phyloP scores from a whole-genome alignment of 2,797 vertebrate species.

The Parambassis ranga region DNA sequence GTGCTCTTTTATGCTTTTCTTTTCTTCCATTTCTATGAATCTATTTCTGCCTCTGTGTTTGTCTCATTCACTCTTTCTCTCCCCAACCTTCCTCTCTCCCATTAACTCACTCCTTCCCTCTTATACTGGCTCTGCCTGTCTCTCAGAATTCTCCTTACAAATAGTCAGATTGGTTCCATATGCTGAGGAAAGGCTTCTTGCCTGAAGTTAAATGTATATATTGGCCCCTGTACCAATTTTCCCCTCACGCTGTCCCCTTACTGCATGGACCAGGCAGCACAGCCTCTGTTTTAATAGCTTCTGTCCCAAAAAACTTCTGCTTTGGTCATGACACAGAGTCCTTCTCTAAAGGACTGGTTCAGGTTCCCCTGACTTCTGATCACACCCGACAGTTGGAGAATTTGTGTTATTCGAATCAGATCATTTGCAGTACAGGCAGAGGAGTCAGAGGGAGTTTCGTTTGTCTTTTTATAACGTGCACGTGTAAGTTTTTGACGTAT shows the following conservation, averaged over 20 bases:
- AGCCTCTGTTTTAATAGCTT: conserved; percentile 65
- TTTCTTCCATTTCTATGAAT: conserved; percentile 50
- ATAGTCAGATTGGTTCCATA: conserved; percentile 81
- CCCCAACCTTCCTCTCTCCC: conserved; percentile 32
- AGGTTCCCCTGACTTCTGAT: conserved; percentile 34
- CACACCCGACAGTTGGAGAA: conserved; percentile 48
- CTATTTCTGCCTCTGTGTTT: conserved; percentile 48
- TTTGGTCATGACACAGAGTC: conserved; percentile 43
- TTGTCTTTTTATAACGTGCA: conserved; percentile 46
- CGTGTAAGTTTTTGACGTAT: conserved; percentile 69
- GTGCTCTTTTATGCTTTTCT: conserved; percentile 45
- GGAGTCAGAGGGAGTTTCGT: conserved; percentile 23
- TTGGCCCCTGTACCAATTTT: conserved; percentile 70
- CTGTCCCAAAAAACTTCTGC: conserved; percentile 56
- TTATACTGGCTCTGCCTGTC: not conserved
- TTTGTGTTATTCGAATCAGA: not conserved
- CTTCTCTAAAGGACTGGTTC: conserved; percentile 32
- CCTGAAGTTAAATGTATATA: conserved; percentile 72
- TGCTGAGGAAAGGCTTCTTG: conserved; percentile 60
- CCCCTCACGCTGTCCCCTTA: conserved; percentile 50
- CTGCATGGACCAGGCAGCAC: conserved; percentile 25
- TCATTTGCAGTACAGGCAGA: not conserved
- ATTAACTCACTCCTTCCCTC: conserved; percentile 38
- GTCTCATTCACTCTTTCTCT: conserved; percentile 46
- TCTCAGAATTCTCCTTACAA: conserved; percentile 59